Evolutionary conservation across 2,113 vertebrate species (phyloP), one percentile per base, ranked within the genome.

Genomic region (Penelope pileata): DNA sequence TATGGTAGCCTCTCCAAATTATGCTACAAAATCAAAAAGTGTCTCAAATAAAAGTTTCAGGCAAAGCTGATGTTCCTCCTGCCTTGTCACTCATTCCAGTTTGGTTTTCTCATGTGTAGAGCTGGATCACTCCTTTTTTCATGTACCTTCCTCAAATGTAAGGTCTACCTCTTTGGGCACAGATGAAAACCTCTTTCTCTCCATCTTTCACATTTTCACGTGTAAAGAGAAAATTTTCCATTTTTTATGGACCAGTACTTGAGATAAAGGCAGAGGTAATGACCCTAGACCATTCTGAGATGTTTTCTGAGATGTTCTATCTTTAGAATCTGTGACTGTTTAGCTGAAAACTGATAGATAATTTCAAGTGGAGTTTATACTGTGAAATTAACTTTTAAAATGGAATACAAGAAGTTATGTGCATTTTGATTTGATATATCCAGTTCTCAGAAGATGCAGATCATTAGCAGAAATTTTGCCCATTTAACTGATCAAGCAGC

Each of bases 1-100:
- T 34, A 34, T 0, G 1, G 30, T 59, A 36, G 24, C 53, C n/a
- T 45, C 22, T 75, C 45, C 45, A 0, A 1, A 9, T 75, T 38
- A 26, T 45, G 12, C 9, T 51, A 60, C 32, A 82, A 29, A 40
- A 53, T 26, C 29, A 38, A 11, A 9, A 47, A 36, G 10, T 50
- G 26, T 73, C 26, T 73, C 43, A 81, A 15, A 13, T 56, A 56
- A 36, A 26, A 58, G 36, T 32, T 59, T 51, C 2, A 2, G 21
- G 10, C 17, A 36, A 24, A 66, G 21, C 36, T 72, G 40, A 18
- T 63, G 19, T 16, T 56, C 24, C 14, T 43, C 54, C 16, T 64
- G 36, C 26, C 34, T 80, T 16, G n/a, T 67, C 22, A 75, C 21
- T 51, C 36, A n/a, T 63, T 58, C 12, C 18, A 7, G 6, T 63